Evolutionary conservation across 2,113 vertebrate genomes (phyloP).

Genomic region (Crotalus horridus): DNA sequence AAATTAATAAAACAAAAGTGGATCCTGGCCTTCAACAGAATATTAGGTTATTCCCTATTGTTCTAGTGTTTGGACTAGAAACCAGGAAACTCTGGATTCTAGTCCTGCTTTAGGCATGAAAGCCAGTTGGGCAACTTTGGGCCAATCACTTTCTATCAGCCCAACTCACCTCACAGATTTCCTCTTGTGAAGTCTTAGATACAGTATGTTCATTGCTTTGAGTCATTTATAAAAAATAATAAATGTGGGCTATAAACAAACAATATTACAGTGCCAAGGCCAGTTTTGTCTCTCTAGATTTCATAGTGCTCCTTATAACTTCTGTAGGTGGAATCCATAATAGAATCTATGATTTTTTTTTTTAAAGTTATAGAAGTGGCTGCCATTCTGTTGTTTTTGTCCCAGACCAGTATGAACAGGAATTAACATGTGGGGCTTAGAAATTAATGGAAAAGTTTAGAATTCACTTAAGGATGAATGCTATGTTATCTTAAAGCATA

Average conservation of each 20-base stretch:
- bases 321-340: neutral
- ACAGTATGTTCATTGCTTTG: too few relatives aligned
- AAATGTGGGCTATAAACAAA: too few relatives aligned
- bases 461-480: neutral
- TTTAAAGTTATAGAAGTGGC: neutral
- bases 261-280: neutral
- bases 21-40: neutral
- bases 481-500: neutral
- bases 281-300: neutral
- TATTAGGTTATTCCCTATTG: neutral
- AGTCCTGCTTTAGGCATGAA: too few relatives aligned
- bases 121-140: too few relatives aligned
- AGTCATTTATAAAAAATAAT: too few relatives aligned
- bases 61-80: neutral
- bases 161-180: too few relatives aligned
- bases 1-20: neutral
- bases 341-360: neutral
- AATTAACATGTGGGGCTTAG: neutral
- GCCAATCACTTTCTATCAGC: too few relatives aligned
- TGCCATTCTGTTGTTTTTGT: neutral
- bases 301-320: neutral
- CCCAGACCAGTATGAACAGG: neutral
- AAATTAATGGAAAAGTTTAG: neutral
- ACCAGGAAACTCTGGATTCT: too few relatives aligned
- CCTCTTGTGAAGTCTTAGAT: too few relatives aligned